Conservation (phyloP, 2,888 invertebrate species). For the Microplitis manilae region DNA sequence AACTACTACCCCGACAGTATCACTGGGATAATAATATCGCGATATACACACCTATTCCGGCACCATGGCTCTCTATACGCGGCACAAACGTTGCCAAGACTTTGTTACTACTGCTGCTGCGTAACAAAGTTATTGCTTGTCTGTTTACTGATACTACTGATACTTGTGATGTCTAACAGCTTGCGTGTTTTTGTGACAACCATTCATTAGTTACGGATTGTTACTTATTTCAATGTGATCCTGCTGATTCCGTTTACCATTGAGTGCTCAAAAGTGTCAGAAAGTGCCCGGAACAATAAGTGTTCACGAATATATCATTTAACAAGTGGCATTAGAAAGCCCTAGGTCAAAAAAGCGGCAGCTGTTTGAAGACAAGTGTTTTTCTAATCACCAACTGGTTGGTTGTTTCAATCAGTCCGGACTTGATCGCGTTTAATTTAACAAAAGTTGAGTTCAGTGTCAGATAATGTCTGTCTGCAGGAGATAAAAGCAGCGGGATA, state of each 20-base stretch:
- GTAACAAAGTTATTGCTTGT: background rate
- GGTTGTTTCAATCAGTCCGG: no score
- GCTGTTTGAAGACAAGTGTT: no score
- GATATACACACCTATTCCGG: slow-evolving; percentile 64
- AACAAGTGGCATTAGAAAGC: no score
- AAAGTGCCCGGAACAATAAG: background rate
- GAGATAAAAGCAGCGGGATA: background rate
- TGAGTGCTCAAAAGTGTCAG: background rate
- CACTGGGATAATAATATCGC: slow-evolving; percentile 65
- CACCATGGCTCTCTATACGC: slow-evolving; percentile 65
- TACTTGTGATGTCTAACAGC: background rate
- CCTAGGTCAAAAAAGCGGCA: no score
- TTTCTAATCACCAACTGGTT: no score
- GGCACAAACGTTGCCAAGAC: slow-evolving; percentile 12
- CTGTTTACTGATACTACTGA: background rate
- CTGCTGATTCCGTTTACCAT: background rate
- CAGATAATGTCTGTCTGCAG: background rate
- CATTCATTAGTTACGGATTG: background rate
- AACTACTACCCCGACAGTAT: slow-evolving; percentile 11
- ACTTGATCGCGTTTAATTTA: background rate
- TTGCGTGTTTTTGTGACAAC: background rate
- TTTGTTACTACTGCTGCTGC: slow-evolving; percentile 37
- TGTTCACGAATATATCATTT: background rate
- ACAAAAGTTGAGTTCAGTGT: background rate
- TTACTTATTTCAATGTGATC: background rate